Base-by-base conservation (phyloP, 1,140 invertebrate species). In the Papilio xuthus region DNA sequence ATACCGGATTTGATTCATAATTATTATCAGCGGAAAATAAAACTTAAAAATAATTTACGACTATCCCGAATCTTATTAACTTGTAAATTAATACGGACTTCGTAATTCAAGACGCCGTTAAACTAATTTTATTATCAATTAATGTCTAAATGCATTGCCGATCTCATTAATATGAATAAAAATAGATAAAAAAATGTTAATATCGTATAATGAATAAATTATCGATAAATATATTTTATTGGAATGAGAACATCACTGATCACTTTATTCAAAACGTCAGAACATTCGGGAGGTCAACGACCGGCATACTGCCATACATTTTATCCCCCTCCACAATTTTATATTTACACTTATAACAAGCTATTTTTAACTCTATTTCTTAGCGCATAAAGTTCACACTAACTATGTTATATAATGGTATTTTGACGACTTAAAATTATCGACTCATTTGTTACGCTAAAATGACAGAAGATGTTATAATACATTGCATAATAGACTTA, bases 251-350 rank as follows among this genome's bases (percentile, higher is more conserved):
- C 86, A 83, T 83, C 83, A 85, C 89, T 90, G 85, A 41, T 74
- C 84, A 83, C 84, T 86, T 83, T 86, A 86, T 88, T 83, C 86
- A 81, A 88, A 88, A 85, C 84, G 84, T 83, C 81, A 78, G 78
- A 86, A 84, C 87, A 88, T 90, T 90, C 85, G 80, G 84, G 80
- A 81, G 88, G 85, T 89, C 89, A 90, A 84, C 74, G 88, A 78
- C 86, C 89, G 89, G 77, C 89, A 91, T 86, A 92, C 83, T 92
- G 88, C 86, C 90, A 84, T 79, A 92, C 80, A 88, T 92, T 87
- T 81, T 79, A 78, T 78, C 82, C 77, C 78, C 79, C 70, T 28
- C 10, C 23, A 78, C 37, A 77, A 42, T 79, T 42, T 44, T 56
- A 78, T 13, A 20, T 74, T 37, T 70, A 28, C 42, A 78, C 32